Percentiles rank a stretch among this genome's conserved stretches.
These are phyloP conservation scores for Podabrus alpinus DNA, from an alignment of 2,888 invertebrate genomes.

Conservation along the genomic window DNA sequence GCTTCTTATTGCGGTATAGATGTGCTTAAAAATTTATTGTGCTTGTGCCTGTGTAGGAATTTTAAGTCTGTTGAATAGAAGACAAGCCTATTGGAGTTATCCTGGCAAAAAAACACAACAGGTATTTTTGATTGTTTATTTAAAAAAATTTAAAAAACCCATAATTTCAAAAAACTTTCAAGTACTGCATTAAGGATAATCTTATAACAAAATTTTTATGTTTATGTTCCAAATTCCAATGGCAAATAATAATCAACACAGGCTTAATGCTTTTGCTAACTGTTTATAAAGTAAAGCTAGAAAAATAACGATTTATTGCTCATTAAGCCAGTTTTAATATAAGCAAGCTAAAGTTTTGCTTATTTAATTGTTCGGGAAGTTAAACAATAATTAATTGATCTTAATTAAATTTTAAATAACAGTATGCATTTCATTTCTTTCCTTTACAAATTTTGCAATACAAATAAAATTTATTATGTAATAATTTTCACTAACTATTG, in stretches of 20 bases:
- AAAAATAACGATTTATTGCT: slow-evolving; percentile 9
- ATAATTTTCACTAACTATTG: neutral
- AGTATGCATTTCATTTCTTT: neutral
- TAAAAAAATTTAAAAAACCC: neutral
- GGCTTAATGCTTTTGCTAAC: neutral
- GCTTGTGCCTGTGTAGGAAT: slow-evolving; percentile 17
- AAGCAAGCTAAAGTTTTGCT: slow-evolving; percentile 13
- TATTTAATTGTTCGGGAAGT: slow-evolving; percentile 14
- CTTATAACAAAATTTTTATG: neutral
- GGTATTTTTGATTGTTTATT: slow-evolving; percentile 6
- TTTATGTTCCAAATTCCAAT: neutral
- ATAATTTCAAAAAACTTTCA: neutral
- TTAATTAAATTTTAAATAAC: neutral
- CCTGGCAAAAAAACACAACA: slow-evolving; percentile 12
- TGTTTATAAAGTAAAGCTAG: neutral
- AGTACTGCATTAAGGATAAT: neutral
- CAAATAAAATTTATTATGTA: neutral
- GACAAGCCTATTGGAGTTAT: neutral
- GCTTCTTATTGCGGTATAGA: slow-evolving; percentile 18
- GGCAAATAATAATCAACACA: neutral
- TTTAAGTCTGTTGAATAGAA: slow-evolving; percentile 10
- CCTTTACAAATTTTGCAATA: neutral
- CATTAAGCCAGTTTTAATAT: slow-evolving; percentile 11
- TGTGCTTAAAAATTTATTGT: slow-evolving; percentile 25
- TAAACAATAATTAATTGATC: neutral